Conservation (phyloP, 2,888 invertebrate genomes). For the Spatulosminthurus flaviceps region DNA sequence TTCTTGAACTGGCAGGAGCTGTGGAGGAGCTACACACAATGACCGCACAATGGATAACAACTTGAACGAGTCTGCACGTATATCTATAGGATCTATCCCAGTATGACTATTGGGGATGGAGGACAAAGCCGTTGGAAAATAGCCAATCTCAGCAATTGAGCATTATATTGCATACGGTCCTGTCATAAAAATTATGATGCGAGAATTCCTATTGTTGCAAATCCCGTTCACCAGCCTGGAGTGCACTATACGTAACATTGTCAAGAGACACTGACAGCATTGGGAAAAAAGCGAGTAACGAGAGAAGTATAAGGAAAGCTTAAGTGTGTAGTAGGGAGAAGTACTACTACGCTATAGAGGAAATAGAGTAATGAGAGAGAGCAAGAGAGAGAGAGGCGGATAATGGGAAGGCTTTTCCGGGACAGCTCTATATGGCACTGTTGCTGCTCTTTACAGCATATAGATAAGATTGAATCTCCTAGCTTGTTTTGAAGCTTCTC, state of each 20-base stretch:
- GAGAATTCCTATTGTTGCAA: neutral
- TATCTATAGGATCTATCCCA: too few relatives aligned
- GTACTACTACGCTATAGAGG: neutral
- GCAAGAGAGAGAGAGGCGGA: conserved; percentile 49
- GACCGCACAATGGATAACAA: too few relatives aligned
- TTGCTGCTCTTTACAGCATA: conserved; percentile 42
- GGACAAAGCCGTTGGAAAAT: neutral
- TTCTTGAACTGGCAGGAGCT: too few relatives aligned
- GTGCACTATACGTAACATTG: too few relatives aligned
- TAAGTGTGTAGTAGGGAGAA: neutral
- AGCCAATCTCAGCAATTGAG: neutral
- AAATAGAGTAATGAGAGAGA: conserved; percentile 36
- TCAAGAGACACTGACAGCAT: too few relatives aligned
- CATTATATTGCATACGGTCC: neutral
- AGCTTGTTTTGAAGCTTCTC: neutral
- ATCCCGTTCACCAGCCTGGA: neutral
- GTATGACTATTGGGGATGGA: too few relatives aligned
- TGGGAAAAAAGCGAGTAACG: too few relatives aligned
- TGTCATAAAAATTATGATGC: conserved; percentile 1
- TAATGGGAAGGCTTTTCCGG: conserved; percentile 55
- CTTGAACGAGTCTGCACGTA: too few relatives aligned
- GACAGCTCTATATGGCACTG: conserved; percentile 55
- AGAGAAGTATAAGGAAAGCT: too few relatives aligned
- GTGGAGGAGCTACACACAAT: too few relatives aligned
- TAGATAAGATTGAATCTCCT: neutral